Base-by-base conservation (phyloP, 2,888 invertebrate genomes). In the Drosophila conformis region DNA sequence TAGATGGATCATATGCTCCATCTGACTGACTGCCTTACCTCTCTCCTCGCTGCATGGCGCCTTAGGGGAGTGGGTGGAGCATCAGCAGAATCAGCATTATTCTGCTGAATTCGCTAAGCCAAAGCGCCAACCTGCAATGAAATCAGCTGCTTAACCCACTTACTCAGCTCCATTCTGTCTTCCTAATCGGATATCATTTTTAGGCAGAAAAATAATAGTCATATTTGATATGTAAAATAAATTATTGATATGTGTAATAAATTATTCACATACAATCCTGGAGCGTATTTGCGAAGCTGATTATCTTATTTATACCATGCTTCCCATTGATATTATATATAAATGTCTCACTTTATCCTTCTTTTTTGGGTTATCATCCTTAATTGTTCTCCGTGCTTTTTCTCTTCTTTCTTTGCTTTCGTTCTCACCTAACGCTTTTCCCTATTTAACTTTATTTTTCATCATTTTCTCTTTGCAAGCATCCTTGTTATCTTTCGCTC, bases 31-130 rank as follows among this genome's bases (percentile, higher is more conserved):
- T 18, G 49, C 5, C 21, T 21, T 15, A 11, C 5, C 31, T 29
- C 21, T 8, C 8, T 15, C 10, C 8, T 8, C 29, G 7, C 27
- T 42, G 48, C 48, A 18, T 57, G 40, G 5, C 69, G 35, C 59
- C 69, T 59, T 13, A 8, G 48, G 61, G 40, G 5, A 21, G 27
- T 42, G 73, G 61, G 67, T 57, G 73, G 52, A n/a, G 42, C 40
- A 31, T 15, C 6, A 46, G 33, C 33, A 11, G 31, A 33, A 46
- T 15, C 15, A 46, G 46, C 25, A 27, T 46, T 46, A 40, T 31
- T 36, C 33, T 61, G 21, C 29, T 29, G 46, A 29, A 56, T 56
- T 56, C 29, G 38, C 40, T 40, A 40, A 25, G 13, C n/a, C 10
- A 18, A 36, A 54, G 25, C n/a, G n/a, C 10, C 29, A 40, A 40